Base-by-base conservation (phyloP, 2,113 vertebrate species). In the Spermophilus dauricus region DNA sequence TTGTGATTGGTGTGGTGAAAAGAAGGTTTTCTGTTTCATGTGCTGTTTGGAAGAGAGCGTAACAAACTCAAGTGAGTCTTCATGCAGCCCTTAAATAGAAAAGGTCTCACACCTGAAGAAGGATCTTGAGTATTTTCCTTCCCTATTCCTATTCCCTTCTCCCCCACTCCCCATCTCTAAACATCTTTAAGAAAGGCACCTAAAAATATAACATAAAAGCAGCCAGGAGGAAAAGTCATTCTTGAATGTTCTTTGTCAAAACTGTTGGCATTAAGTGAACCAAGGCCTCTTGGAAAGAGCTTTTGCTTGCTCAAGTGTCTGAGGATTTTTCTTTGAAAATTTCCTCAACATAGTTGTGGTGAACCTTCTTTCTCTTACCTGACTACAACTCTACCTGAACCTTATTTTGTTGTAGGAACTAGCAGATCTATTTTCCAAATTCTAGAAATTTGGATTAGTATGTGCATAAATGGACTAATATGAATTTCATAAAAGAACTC, bases 161-260 rank as follows among this genome's bases (percentile, higher is more conserved):
- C 61, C 88, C 20, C 61, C 24, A 58, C 56, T 93, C 72, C 58
- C 39, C 93, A 51, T 77, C 69, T 89, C 75, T 89, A 91, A 95
- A 53, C 39, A 39, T 65, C 77, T 97, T 93, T 95, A 87, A 93
- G 69, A 84, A 96, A 97, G 91, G 73, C 69, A 78, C 51, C 69
- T 89, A 58, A 86, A 97, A 95, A 89, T 89, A 78, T 51, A 65
- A 86, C 91, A 73, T 78, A 93, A 96, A 96, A 91, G 26, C 37
- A 87, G 51, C 51, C 13, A 8, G 22, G 48, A 28, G 39, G 69
- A 39, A 45, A 67, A 87, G 28, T 45, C 58, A 69, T 28, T 48
- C 53, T 93, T 8, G 76, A 91, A 78, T 61, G 20, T 56, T 96
- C 75, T 96, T 94, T 89, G 22, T 95, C 8, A 76, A 97, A 88